Evolutionary conservation across 1,140 invertebrate species (phyloP).

Genomic region (Diachasma alloeum): DNA sequence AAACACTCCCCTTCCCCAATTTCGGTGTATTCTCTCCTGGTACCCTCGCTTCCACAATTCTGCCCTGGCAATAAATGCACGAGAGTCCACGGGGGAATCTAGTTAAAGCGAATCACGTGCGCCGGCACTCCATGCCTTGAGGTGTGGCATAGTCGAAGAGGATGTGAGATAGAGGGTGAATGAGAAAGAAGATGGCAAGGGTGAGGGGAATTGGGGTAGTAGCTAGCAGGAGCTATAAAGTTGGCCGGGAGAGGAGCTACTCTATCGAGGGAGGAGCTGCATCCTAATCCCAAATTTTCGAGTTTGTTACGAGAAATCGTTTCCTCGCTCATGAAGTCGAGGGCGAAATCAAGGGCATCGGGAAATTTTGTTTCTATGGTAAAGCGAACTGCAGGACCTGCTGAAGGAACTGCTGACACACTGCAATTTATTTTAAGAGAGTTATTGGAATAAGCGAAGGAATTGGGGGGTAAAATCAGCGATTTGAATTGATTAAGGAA

Average conservation of each 20-base stretch:
- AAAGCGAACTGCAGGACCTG: too few species aligned
- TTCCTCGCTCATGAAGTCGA: neutral
- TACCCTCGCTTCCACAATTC: neutral
- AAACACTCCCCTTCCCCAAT: neutral
- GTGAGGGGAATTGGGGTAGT: neutral
- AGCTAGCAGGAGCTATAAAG: constrained; percentile 16
- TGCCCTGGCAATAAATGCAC: constrained; percentile 26
- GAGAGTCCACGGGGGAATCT: constrained; percentile 18
- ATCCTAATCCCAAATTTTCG: constrained; percentile 27
- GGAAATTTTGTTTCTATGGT: too few species aligned
- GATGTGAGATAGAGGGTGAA: neutral
- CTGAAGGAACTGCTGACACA: too few species aligned
- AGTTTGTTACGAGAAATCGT: neutral
- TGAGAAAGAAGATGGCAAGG: neutral
- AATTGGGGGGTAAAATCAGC: too few species aligned
- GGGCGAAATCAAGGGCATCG: too few species aligned
- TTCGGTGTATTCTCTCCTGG: neutral
- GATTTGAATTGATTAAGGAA: too few species aligned
- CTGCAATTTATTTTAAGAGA: too few species aligned
- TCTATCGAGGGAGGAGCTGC: constrained; percentile 7
- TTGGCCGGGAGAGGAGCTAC: constrained; percentile 11
- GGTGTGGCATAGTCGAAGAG: constrained; percentile 22
- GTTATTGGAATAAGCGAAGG: too few species aligned
- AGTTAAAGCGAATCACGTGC: constrained; percentile 32
- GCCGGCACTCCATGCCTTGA: constrained; percentile 21